Base-by-base conservation (phyloP, 2,113 vertebrate species). In the Conger conger region DNA sequence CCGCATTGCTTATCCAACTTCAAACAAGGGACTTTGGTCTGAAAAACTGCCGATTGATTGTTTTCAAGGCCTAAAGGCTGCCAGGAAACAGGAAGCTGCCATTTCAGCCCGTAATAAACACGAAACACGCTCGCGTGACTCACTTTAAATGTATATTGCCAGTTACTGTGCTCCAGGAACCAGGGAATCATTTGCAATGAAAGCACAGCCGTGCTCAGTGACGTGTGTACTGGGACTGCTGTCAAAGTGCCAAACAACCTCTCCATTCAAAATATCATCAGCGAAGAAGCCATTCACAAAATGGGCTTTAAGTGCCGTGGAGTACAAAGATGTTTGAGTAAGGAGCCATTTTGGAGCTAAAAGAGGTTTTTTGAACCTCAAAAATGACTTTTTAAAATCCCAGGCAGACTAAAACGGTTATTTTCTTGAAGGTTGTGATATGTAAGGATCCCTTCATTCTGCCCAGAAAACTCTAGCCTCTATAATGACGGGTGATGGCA, bases 61-160 rank as follows among this genome's bases (percentile, higher is more conserved):
- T 8, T 63, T 27, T 63, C 57, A 73, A 73, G n/a, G 68, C 60
- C 60, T 68, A 4, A 18, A 68, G 20, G 6, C 11, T 17, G 2
- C n/a, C 68, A 73, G 68, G 68, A 73, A 73, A 13, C 68, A 73
- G n/a, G 68, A 73, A 73, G 68, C 68, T 73, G 68, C n/a, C n/a
- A 33, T 73, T 73, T 73, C 27, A 15, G 9, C n/a, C n/a, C 11
- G 20, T 27, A 63, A 27, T 27, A n/a, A 73, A 73, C 68, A 30
- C n/a, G 9, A 73, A 73, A 13, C 7, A n/a, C n/a, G 33, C 68
- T 30, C 4, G 20, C 3, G 18, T 63, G 18, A 27, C 0, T 63
- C 23, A 27, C 57, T 23, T 50, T 50, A 50, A 50, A 50, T 50
- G 6, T 50, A 50, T 50, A 50, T 15, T 50, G 7, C 45, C 45